Percentiles rank a stretch among this genome's conserved stretches.
Evolutionary conservation across 1,140 invertebrate species (phyloP).

Genomic region (Drosophila willistoni): DNA sequence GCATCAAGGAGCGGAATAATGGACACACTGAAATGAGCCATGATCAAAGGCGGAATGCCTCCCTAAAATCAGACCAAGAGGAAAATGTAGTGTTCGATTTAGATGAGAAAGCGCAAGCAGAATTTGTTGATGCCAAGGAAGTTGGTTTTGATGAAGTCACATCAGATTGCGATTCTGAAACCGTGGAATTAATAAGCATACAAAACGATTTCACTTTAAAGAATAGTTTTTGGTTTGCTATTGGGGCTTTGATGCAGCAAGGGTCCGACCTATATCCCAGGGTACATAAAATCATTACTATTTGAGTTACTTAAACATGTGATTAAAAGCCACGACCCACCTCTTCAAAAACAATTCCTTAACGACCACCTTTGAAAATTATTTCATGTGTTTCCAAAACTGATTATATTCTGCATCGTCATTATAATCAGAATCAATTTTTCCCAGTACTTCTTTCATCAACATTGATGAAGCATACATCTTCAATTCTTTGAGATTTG

Average conservation of each 20-base stretch:
- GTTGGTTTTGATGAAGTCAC: conserved; percentile 34
- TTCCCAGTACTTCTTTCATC: no score
- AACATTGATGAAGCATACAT: no score
- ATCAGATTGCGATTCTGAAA: conserved; percentile 68
- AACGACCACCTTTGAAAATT: no score
- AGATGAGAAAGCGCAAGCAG: background rate
- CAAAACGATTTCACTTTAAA: conserved; percentile 89
- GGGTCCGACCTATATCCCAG: conserved; percentile 94
- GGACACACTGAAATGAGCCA: conserved; percentile 15
- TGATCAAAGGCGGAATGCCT: background rate
- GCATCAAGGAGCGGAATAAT: conserved; percentile 15
- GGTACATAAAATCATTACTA: conserved; percentile 66
- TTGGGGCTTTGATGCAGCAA: conserved; percentile 97
- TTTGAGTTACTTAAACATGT: no score
- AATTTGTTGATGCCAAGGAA: conserved; percentile 2
- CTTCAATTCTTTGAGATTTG: no score
- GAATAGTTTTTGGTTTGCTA: conserved; percentile 96
- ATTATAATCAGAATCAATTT: no score
- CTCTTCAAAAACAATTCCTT: no score
- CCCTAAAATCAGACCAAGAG: background rate
- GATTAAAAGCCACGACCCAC: no score
- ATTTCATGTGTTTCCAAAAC: no score
- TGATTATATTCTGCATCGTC: no score
- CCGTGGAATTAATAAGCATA: conserved; percentile 83
- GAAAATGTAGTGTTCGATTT: background rate